Conservation (phyloP, 1,140 invertebrate genomes). For the Andricus grossulariae region DNA sequence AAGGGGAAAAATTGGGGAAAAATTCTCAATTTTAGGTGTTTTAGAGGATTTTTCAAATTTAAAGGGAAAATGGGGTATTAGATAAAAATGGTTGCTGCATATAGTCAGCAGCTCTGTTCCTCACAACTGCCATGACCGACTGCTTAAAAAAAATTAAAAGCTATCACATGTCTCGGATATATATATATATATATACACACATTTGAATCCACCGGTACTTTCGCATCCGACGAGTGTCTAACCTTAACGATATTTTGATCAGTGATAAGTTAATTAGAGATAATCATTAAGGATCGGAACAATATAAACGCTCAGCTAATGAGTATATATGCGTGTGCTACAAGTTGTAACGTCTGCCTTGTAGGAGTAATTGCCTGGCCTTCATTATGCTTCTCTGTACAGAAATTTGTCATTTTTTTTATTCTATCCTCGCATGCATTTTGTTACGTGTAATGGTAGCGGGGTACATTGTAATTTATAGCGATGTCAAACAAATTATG, state of each 20-base stretch:
- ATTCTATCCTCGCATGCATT: background rate
- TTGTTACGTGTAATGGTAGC: constrained; percentile 12
- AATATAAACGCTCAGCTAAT: constrained; percentile 9
- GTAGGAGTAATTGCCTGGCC: constrained; percentile 8
- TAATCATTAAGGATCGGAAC: constrained; percentile 25
- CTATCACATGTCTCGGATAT: no score
- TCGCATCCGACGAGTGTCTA: background rate
- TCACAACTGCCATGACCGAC: no score
- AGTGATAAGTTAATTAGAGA: background rate
- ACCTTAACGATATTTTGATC: background rate
- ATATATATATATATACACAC: no score
- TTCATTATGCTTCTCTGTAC: constrained; percentile 2
- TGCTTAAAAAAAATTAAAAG: no score
- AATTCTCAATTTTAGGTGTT: no score
- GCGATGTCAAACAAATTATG: constrained; percentile 26
- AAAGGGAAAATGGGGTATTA: no score
- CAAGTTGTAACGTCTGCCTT: constrained; percentile 1
- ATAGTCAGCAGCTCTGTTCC: no score
- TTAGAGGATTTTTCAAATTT: no score
- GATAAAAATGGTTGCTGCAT: no score
- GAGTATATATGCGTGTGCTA: background rate
- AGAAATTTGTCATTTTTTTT: background rate
- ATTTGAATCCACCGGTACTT: background rate
- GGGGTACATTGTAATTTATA: constrained; percentile 7
- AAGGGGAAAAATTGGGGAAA: no score